phyloP scores from a whole-genome alignment of 2,797 vertebrate genomes.

The Molossus alvarezi region DNA sequence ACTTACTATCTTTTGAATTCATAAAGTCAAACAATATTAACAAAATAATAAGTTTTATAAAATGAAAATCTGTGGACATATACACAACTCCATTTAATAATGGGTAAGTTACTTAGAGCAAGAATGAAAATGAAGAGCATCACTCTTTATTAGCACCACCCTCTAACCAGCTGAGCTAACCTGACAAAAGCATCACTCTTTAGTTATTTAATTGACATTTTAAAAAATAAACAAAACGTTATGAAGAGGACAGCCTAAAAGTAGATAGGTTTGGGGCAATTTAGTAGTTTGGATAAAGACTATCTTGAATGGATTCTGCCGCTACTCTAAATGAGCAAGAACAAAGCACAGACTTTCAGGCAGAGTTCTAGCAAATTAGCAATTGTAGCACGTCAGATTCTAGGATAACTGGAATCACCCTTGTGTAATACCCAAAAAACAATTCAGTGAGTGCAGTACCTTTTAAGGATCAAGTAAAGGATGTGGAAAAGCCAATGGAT shows the following conservation, averaged over 20 bases:
- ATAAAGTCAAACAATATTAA: slow-evolving; percentile 28
- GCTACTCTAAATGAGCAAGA: not conserved
- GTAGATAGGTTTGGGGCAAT: not conserved
- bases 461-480: slow-evolving; percentile 50
- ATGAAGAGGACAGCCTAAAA: not conserved
- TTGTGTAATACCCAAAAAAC: slow-evolving; percentile 11
- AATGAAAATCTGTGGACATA: slow-evolving; percentile 31
- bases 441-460: slow-evolving; percentile 3
- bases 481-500: not conserved
- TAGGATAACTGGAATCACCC: not conserved
- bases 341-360: not conserved
- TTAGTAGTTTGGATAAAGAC: slow-evolving; percentile 35
- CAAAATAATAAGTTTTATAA: slow-evolving; percentile 16
- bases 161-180: not conserved
- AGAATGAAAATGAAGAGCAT: slow-evolving; percentile 32
- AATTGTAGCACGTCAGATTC: not conserved
- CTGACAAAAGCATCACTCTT: not conserved
- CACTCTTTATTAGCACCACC: not conserved
- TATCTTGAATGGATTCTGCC: slow-evolving; percentile 1
- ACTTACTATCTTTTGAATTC: slow-evolving; percentile 43
- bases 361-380: slow-evolving; percentile 37
- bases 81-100: slow-evolving; percentile 18
- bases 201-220: slow-evolving; percentile 29
- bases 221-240: not conserved
- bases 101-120: not conserved